A percentile compares a stretch with the other conserved stretches of the same genome.
Conservation (phyloP, 2,113 vertebrate species). For the Cavia porcellus region DNA sequence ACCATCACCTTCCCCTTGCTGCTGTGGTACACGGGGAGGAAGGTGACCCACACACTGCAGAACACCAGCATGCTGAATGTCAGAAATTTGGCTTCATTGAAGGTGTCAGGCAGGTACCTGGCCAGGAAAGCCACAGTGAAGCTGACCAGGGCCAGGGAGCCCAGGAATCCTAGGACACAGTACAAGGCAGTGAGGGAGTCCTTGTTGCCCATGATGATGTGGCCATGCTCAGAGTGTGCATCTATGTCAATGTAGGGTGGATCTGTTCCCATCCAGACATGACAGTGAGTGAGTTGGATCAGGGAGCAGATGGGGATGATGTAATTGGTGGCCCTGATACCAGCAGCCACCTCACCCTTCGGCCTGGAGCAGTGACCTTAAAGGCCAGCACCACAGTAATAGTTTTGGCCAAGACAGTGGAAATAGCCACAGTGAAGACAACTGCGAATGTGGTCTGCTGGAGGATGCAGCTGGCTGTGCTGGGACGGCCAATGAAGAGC, state of each 20-base stretch:
- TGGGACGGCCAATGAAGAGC: background rate
- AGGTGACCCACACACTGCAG: background rate
- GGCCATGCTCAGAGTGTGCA: background rate
- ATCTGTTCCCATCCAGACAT: background rate
- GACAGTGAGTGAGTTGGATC: background rate
- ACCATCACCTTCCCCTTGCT: background rate
- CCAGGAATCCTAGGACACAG: background rate
- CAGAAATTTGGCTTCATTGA: background rate
- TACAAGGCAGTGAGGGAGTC: background rate
- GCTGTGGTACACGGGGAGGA: background rate
- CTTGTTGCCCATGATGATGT: background rate
- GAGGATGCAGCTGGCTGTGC: background rate
- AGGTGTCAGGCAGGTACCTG: background rate
- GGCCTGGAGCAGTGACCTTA: background rate
- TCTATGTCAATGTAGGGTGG: background rate
- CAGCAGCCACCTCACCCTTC: background rate
- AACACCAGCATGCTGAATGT: background rate
- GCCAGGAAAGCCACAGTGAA: background rate
- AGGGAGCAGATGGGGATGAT: background rate
- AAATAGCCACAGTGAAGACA: background rate
- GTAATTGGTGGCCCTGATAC: too few species aligned
- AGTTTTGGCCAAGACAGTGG: background rate
- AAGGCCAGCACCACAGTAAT: background rate
- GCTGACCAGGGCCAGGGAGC: background rate
- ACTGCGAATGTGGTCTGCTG: background rate